Evolutionary conservation across 2,113 vertebrate genomes (phyloP).

Genomic region (Arenaria interpres): DNA sequence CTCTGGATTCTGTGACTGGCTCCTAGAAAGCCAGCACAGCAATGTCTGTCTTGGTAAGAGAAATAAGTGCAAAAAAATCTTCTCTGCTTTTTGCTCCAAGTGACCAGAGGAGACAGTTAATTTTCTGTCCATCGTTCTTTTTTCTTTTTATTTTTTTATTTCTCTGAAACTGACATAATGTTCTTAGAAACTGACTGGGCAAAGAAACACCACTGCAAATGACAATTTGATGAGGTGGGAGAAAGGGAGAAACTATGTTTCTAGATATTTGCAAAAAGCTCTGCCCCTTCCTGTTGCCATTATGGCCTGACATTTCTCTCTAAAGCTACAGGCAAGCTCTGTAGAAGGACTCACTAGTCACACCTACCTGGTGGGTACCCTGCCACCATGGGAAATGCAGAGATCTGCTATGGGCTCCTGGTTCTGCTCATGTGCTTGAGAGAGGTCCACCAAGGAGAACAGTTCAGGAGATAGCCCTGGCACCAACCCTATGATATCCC

Average conservation of each 20-base stretch:
- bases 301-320: neutral
- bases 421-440: neutral
- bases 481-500: neutral
- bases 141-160: too few species aligned
- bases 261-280: neutral
- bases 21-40: neutral
- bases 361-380: neutral
- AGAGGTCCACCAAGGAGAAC: neutral
- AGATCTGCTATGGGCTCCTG: neutral
- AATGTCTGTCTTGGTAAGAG: neutral
- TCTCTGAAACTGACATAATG: fast-evolving
- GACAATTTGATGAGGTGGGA: neutral
- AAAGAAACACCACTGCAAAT: neutral
- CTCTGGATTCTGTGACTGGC: neutral
- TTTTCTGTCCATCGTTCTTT: neutral
- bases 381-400: neutral
- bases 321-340: neutral
- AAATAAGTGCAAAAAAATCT: neutral
- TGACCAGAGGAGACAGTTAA: neutral
- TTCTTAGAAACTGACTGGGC: neutral
- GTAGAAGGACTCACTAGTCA: neutral
- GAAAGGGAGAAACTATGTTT: neutral
- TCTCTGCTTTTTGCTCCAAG: neutral
- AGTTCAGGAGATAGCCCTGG: neutral
- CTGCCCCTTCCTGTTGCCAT: neutral